Conservation (phyloP, 1,140 invertebrate genomes). For the Camponotus floridanus region DNA sequence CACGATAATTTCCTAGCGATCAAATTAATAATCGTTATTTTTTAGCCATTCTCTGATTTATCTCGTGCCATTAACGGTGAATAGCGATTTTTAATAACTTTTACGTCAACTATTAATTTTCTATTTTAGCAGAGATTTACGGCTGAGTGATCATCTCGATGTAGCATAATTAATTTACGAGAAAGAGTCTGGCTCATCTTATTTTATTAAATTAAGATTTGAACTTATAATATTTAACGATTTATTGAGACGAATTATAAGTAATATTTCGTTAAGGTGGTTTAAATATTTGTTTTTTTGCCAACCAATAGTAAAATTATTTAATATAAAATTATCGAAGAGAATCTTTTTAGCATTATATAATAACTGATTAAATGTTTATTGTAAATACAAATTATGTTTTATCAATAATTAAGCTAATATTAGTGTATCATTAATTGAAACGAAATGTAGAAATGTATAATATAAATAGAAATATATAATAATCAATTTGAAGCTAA, state of each 20-base stretch:
- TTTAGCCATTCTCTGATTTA: background rate
- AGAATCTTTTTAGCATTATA: slow-evolving; percentile 16
- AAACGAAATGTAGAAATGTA: background rate
- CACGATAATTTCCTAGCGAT: slow-evolving; percentile 2
- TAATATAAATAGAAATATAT: no score
- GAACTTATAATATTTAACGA: background rate
- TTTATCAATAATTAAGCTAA: slow-evolving; percentile 42
- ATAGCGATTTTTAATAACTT: background rate
- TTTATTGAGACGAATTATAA: background rate
- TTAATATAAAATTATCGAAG: background rate
- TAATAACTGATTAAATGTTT: slow-evolving; percentile 27
- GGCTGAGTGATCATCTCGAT: background rate
- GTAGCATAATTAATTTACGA: background rate
- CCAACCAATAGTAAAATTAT: slow-evolving; percentile 1
- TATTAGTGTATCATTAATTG: slow-evolving; percentile 15
- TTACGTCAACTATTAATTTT: background rate
- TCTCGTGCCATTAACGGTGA: background rate
- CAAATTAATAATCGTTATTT: slow-evolving; percentile 29
- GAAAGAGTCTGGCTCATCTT: background rate
- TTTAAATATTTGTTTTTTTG: background rate
- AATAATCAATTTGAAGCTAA: slow-evolving; percentile 24
- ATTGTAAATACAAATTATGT: slow-evolving; percentile 4
- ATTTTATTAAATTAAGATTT: background rate
- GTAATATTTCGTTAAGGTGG: background rate
- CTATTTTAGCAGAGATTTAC: background rate